Conservation (phyloP, 2,888 invertebrate genomes). For the Drosophila recens region DNA sequence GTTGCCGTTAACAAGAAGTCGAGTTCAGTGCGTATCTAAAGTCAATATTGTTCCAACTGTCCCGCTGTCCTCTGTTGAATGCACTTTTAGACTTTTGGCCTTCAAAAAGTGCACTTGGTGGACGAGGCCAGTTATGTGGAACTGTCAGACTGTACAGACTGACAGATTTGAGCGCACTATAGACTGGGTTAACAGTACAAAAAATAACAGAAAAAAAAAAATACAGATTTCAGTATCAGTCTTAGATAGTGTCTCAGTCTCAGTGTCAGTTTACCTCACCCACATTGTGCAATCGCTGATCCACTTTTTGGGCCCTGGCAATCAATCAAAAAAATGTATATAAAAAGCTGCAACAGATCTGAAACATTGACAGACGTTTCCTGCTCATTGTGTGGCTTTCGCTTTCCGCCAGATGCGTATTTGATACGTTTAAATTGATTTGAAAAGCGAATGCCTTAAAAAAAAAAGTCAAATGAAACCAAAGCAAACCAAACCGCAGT, state of each 20-base stretch:
- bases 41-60: constrained; percentile 61
- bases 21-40: constrained; percentile 59
- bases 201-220: no score
- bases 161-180: constrained; percentile 24
- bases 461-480: constrained; percentile 2
- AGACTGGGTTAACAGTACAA: constrained; percentile 58
- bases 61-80: constrained; percentile 32
- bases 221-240: constrained; percentile 3
- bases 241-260: constrained; percentile 15
- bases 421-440: constrained; percentile 68
- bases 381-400: constrained; percentile 62
- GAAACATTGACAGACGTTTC: constrained; percentile 73
- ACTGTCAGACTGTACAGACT: constrained; percentile 15
- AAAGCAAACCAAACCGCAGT: constrained; percentile 39
- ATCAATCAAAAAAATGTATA: constrained; percentile 59
- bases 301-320: constrained; percentile 62
- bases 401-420: constrained; percentile 64
- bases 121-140: no score
- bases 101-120: constrained; percentile 58
- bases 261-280: constrained; percentile 28
- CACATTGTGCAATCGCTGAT: constrained; percentile 54
- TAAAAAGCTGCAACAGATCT: constrained; percentile 24
- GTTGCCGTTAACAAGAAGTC: constrained; percentile 64
- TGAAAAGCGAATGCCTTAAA: constrained; percentile 65
- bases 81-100: constrained; percentile 67